Conservation (phyloP, 2,888 invertebrate genomes). For the Rhamnusium bicolor region DNA sequence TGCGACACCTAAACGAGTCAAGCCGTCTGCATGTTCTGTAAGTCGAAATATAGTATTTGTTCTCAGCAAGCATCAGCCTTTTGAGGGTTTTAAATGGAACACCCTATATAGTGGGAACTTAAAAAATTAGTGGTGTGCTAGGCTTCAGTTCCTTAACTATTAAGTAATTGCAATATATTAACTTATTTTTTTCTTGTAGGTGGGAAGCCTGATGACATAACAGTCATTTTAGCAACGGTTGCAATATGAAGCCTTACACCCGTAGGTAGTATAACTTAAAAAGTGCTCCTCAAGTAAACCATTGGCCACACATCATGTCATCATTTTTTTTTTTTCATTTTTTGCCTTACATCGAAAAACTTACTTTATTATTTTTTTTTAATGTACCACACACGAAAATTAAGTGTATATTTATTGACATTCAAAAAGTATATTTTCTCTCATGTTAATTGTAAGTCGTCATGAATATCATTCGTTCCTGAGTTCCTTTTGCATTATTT, state of each 20-base stretch:
- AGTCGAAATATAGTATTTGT: no score
- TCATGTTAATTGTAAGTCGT: background rate
- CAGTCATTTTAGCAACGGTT: slow-evolving; percentile 95
- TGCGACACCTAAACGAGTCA: no score
- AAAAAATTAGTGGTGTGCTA: no score
- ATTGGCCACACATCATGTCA: background rate
- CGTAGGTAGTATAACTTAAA: slow-evolving; percentile 22
- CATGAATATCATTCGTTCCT: background rate
- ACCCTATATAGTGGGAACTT: no score
- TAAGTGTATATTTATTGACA: background rate
- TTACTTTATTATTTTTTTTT: background rate
- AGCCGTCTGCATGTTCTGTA: no score
- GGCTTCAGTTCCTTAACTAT: no score
- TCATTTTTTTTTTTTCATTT: background rate
- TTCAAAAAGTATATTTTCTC: background rate
- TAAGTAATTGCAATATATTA: background rate
- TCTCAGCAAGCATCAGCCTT: no score
- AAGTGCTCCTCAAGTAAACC: slow-evolving; percentile 4
- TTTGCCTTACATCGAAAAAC: background rate
- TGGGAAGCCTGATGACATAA: slow-evolving; percentile 99
- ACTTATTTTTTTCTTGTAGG: slow-evolving; percentile 75
- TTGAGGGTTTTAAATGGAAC: no score
- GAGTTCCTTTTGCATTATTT: background rate
- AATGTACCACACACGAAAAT: background rate
- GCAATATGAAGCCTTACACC: slow-evolving; percentile 75